Base-by-base conservation (phyloP, 1,140 invertebrate species). In the Orussus abietinus region DNA sequence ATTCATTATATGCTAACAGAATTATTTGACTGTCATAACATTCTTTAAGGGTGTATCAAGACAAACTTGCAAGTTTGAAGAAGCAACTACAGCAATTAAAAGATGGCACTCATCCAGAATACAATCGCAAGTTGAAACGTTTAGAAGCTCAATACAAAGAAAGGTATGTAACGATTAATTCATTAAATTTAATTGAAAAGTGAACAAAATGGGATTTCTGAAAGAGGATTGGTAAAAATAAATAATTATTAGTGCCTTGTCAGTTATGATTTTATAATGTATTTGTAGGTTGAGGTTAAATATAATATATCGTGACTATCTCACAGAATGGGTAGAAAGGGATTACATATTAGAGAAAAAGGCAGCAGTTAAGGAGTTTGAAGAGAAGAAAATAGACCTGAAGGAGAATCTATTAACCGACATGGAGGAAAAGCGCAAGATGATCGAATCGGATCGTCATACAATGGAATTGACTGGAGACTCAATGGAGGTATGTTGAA, bases 351-450 rank as follows among this genome's bases (percentile, higher is more conserved):
- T 82, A 20, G 95, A 97, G 63, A 91, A 91, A 64, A 88, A 88
- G 68, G 82, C 85, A 17, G 87, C 92, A 3, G 83, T 79, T 1
- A 88, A 90, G 69, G 93, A 97, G 57, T 94, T 92, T 78, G 92
- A 97, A 67, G 92, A 97, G 53, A 96, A 96, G 63, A 94, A 94
- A 64, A 79, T 89, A 50, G 93, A 96, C 63, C 71, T 98, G 7
- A 84, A 86, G 58, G 93, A 96, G 65, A 92, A 85, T 72, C 65
- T 98, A 10, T 77, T 97, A 7, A 79, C 83, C 21, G 93, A 96
- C 63, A 85, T 96, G 64, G 93, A 96, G 64, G 94, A 97, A 47
- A 95, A 95, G 57, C 79, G 86, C 54, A 86, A 87, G 53, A 80
- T 85, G 49, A 90, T 97, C 48, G 93, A 97, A 71, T 80, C 80